These are phyloP conservation scores for Medauroidea extradentata DNA, from an alignment of 1,140 invertebrate genomes.

Conservation along the genomic window DNA sequence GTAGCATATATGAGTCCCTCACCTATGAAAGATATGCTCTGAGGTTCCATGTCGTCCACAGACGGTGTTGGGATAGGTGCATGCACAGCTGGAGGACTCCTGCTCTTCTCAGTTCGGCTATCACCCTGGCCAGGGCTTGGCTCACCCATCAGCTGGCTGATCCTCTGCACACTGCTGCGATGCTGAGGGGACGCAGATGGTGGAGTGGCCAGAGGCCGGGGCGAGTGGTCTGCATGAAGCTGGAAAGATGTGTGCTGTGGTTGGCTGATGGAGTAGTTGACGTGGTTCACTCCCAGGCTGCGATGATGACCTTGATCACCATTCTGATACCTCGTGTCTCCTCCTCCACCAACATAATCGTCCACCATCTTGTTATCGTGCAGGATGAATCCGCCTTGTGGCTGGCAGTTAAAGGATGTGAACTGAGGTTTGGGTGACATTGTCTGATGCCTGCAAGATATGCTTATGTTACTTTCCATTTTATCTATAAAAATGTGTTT, in stretches of 20 bases:
- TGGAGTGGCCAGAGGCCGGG: neutral
- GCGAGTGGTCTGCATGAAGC: neutral
- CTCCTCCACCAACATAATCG: neutral
- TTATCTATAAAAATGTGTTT: too few relatives aligned
- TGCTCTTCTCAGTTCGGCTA: neutral
- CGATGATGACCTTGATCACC: constrained; percentile 11
- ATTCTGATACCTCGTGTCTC: constrained; percentile 13
- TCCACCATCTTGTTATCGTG: constrained; percentile 16
- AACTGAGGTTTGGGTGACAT: constrained; percentile 1
- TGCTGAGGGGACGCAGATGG: constrained; percentile 14
- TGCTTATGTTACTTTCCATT: too few relatives aligned
- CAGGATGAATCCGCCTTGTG: constrained; percentile 19
- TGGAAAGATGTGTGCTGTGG: constrained; percentile 12
- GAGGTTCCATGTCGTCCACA: constrained; percentile 81
- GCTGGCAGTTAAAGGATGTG: constrained; percentile 10
- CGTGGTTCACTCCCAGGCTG: constrained; percentile 8
- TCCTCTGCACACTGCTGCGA: constrained; percentile 35
- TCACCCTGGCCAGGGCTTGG: neutral
- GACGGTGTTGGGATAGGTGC: constrained; percentile 58
- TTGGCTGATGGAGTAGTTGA: neutral
- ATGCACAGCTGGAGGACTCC: constrained; percentile 43
- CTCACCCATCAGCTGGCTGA: constrained; percentile 48
- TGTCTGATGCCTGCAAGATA: neutral
- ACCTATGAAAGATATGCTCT: constrained; percentile 88
- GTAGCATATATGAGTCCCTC: too few relatives aligned